Conservation (phyloP, 2,113 vertebrate species). For the Actinemys pallida region DNA sequence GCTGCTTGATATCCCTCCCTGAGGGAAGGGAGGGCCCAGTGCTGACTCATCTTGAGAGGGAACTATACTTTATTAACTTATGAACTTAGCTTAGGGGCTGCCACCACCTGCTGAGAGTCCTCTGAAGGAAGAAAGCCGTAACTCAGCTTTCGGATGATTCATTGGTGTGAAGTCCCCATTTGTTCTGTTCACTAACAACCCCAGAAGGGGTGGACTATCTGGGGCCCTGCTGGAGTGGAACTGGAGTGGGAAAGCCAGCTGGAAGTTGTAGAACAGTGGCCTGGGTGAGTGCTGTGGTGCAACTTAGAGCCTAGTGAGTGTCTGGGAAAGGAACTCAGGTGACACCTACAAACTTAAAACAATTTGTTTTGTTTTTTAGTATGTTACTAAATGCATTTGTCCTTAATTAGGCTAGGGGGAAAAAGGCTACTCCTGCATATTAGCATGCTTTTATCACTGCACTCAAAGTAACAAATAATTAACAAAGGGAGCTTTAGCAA, state of each 20-base stretch:
- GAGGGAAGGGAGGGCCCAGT: no score
- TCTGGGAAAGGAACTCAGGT: background rate
- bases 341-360: background rate
- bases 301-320: no score
- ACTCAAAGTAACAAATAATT: slow-evolving; percentile 55
- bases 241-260: background rate
- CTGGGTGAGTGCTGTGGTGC: background rate
- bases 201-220: background rate
- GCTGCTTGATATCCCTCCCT: background rate
- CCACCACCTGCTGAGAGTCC: background rate
- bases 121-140: background rate
- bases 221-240: background rate
- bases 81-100: background rate
- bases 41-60: background rate
- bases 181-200: background rate
- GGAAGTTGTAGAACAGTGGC: background rate
- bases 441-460: slow-evolving; percentile 42
- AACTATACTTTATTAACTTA: background rate
- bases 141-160: background rate
- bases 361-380: background rate
- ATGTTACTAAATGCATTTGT: slow-evolving; percentile 22
- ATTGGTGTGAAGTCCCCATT: background rate
- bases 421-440: background rate
- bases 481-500: slow-evolving; percentile 36
- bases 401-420: slow-evolving; percentile 42